Base-by-base conservation (phyloP, 2,797 vertebrate species). In the Hylomyscus alleni region DNA sequence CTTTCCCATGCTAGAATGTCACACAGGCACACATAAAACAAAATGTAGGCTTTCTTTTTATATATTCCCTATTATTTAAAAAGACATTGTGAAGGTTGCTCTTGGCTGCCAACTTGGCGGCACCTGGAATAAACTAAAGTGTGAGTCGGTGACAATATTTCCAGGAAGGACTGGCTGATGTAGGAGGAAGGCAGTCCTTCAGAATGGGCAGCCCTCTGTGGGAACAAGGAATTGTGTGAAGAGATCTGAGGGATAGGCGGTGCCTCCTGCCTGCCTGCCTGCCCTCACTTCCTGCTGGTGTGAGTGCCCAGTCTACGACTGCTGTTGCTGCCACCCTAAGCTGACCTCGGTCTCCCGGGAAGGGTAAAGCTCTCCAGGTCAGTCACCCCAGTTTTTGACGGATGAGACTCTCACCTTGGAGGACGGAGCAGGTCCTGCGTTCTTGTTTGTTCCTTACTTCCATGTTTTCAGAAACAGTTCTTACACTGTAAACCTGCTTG, bases 221-320 rank as follows among this genome's bases (percentile, higher is more conserved):
- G 54, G 12, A 60, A 11, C 22, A 4, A 15, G n/a, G 9, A 8
- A 29, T 7, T 3, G 8, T 60, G 22, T 60, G 15, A 40, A 37
- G 78, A 58, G 22, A 60, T 44, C 80, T 44, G 12, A 40, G n/a
- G 37, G 8, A 17, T 37, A 5, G n/a, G 1, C 0, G 1, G n/a
- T 29, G 12, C n/a, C 9, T n/a, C n/a, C n/a, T n/a, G 44, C 44
- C 44, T 44, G 54, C 14, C n/a, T 40, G n/a, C 12, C 24, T 29
- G 37, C 37, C 22, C 44, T 60, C 13, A 10, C 37, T 40, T 40
- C 54, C 56, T 60, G 22, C 24, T 60, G 56, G n/a, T 5, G 24
- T 15, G 22, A 29, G 56, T 0, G 3, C 7, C n/a, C 80, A 6
- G 72, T 22, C 7, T 24, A 60, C 7, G 0, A n/a, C 1, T 12